Conservation (phyloP, 2,797 vertebrate genomes). For the Rachycentron canadum region DNA sequence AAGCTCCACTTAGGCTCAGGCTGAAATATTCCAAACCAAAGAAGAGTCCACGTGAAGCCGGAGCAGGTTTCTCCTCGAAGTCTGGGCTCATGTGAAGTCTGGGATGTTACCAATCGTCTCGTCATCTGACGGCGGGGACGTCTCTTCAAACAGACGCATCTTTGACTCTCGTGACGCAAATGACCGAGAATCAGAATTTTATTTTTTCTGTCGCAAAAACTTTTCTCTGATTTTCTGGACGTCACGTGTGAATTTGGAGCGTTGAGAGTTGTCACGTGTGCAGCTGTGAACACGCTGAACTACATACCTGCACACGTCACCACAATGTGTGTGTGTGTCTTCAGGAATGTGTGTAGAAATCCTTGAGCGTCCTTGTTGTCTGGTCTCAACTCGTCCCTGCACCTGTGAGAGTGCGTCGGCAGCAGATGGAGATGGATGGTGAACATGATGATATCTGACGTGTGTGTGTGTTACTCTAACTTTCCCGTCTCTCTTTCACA, state of each 20-base stretch:
- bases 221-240: neutral
- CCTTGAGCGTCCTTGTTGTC: conserved; percentile 15
- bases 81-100: conserved; percentile 18
- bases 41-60: conserved; percentile 50
- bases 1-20: neutral
- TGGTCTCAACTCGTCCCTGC: conserved; percentile 26
- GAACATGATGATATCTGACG: conserved; percentile 49
- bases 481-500: conserved; percentile 28
- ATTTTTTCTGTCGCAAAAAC: neutral
- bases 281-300: neutral
- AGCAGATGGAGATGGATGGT: conserved; percentile 38
- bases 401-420: conserved; percentile 37
- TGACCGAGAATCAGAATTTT: too few species aligned
- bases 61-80: conserved; percentile 21
- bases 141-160: neutral
- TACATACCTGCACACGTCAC: conserved; percentile 8
- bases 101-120: neutral
- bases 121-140: too few species aligned
- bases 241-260: neutral
- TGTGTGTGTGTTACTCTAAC: conserved; percentile 30
- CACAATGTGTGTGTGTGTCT: neutral
- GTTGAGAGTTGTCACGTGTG: neutral
- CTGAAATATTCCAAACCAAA: conserved; percentile 23
- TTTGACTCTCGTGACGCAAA: neutral
- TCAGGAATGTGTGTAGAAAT: conserved; percentile 1